A percentile compares a stretch with the other conserved stretches of the same genome.
Conservation (phyloP, 2,888 invertebrate genomes). For the Sycophila texana region DNA sequence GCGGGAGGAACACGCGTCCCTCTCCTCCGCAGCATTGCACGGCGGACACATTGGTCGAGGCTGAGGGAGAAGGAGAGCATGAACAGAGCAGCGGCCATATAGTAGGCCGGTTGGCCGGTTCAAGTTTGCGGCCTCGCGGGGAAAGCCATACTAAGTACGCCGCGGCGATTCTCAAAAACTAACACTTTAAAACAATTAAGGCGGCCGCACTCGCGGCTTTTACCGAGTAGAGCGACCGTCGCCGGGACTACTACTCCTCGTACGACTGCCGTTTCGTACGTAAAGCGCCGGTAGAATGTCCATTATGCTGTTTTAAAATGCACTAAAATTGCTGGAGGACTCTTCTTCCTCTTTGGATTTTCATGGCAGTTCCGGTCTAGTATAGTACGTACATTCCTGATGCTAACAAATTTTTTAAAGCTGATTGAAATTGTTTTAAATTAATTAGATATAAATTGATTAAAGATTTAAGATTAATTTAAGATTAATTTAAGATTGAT, state of each 20-base stretch:
- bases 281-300: background rate
- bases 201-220: background rate
- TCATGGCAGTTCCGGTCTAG: background rate
- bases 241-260: background rate
- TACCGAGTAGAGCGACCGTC: background rate
- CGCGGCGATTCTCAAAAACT: background rate
- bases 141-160: background rate
- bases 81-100: background rate
- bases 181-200: background rate
- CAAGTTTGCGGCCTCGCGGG: background rate
- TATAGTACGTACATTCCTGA: background rate
- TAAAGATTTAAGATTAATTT: too few relatives aligned
- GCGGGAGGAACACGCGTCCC: constrained; percentile 9
- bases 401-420: background rate
- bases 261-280: background rate
- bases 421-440: background rate
- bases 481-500: too few relatives aligned
- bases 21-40: constrained; percentile 3
- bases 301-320: background rate
- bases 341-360: background rate
- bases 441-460: too few relatives aligned
- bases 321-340: background rate
- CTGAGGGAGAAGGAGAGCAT: constrained; percentile 3
- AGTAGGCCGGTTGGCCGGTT: constrained; percentile 3
- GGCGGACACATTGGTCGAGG: background rate